Base-by-base conservation (phyloP, 2,797 vertebrate genomes). In the Phoxinus dragarum region DNA sequence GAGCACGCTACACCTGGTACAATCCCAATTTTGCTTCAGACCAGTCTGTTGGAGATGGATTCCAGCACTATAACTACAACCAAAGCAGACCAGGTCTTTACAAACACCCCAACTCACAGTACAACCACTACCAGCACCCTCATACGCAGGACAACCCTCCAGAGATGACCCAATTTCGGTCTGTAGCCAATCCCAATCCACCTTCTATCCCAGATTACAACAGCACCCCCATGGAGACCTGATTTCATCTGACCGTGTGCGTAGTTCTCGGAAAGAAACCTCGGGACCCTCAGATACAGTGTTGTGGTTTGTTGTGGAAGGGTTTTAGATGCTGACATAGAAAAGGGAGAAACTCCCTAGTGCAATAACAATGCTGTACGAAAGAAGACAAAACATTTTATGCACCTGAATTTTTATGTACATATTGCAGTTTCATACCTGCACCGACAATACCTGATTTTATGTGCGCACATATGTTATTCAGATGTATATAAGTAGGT, bases 1-100 rank as follows among this genome's bases (percentile, higher is more conserved):
- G 86, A 40, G 67, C 73, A 0, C 76, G 87, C 12, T 90, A 90
- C 68, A 86, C 89, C 42, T 91, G 92, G 59, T 90, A 93, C 78
- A 90, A 59, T 79, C 80, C 87, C 1, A 83, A 85, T 64, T 14
- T 31, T 5, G 47, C 42, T 59, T 59, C 73, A 17, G 69, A 77
- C 68, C 84, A 78, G 23, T 38, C 52, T 17, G 34, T 17, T 38
- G 52, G 68, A 27, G 81, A 88, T 0, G 81, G 64, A 31, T 38
- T 19, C 19, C 81, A 96, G 38, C 79, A 91, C 21, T 66, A 17
- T 66, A 92, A 85, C 0, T 93, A 94, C 85, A 93, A 94, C 71
- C 87, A 86, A 69, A 78, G 76, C 84, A 88, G 94, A 36, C 87
- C 88, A 36, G 86, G 86, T 27, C 80, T 86, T 67, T 86, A 84